Evolutionary conservation across 2,888 invertebrate species (phyloP), one percentile per base, ranked within the genome.

Genomic region (Myathropa florea): DNA sequence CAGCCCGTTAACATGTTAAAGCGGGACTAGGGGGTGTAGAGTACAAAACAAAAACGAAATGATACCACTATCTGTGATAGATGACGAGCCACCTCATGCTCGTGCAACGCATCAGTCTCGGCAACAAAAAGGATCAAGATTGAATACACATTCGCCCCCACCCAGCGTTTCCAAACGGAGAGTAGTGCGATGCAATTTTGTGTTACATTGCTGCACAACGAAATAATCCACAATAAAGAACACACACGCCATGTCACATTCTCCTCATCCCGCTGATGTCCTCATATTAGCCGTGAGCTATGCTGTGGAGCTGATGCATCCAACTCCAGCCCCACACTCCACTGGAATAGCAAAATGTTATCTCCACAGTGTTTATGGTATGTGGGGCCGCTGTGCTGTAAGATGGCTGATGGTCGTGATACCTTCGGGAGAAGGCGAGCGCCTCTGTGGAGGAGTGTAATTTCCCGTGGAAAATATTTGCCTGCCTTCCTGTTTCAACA

Each of bases 181-280:
- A 71, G 76, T 33, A 12, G 33, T 80, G 30, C 59, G 65, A 63
- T 81, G 85, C 72, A 84, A 80, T 80, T 80, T 84, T 76, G 84
- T 85, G 63, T 81, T 70, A 85, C 85, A 85, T 85, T 77, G 64
- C 73, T 77, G 85, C 77, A 81, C 81, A 65, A 72, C 77, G 81
- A 81, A 77, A 85, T 85, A 82, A 85, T 85, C 77, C 73, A 77
- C 82, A 75, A 81, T 70, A 85, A 82, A 77, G 82, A 78, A 85
- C 68, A 60, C 72, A 63, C 59, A 77, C 60, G 73, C 77, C 63
- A 73, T 85, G 76, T 77, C 71, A 33, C 81, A 76, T 57, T 61
- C 65, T 21, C 60, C 14, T 26, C 64, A 24, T 55, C 55, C 21
- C 59, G 57, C 75, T 73, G 79, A 79, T 71, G 71, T 70, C 73